Evolutionary conservation across 2,113 vertebrate genomes (phyloP).

Genomic region (Engraulis encrasicolus): DNA sequence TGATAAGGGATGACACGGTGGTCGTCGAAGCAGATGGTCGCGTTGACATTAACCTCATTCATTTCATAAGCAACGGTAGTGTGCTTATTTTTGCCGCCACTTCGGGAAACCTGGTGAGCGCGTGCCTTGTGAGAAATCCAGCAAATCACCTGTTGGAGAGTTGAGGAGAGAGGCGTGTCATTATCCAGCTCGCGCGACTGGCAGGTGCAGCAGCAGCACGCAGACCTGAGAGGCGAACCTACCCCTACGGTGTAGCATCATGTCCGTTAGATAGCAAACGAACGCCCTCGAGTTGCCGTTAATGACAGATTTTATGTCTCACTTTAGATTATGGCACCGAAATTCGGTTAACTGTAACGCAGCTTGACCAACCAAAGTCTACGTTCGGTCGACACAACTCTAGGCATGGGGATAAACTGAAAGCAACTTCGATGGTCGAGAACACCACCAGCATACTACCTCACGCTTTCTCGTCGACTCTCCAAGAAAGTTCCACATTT

Average conservation of each 20-base stretch:
- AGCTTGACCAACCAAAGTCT: background rate
- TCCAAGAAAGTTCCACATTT: background rate
- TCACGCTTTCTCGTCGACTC: background rate
- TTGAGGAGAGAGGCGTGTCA: slow-evolving; percentile 46
- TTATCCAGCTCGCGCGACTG: background rate
- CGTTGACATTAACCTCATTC: no score
- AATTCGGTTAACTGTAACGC: background rate
- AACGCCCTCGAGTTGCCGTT: background rate
- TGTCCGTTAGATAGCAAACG: background rate
- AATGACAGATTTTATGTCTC: background rate
- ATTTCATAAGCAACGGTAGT: no score
- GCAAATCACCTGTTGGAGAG: slow-evolving; percentile 42
- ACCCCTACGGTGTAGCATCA: background rate
- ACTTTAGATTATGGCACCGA: background rate
- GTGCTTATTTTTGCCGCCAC: background rate
- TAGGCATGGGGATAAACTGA: background rate
- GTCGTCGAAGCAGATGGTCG: no score
- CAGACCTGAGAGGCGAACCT: background rate
- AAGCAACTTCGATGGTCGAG: background rate
- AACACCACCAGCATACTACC: background rate
- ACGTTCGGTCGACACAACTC: background rate
- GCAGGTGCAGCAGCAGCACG: background rate
- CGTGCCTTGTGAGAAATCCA: background rate
- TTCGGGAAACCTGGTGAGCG: background rate
- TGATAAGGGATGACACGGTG: background rate